Conservation (phyloP, 2,888 invertebrate genomes). For the Mimas tiliae region DNA sequence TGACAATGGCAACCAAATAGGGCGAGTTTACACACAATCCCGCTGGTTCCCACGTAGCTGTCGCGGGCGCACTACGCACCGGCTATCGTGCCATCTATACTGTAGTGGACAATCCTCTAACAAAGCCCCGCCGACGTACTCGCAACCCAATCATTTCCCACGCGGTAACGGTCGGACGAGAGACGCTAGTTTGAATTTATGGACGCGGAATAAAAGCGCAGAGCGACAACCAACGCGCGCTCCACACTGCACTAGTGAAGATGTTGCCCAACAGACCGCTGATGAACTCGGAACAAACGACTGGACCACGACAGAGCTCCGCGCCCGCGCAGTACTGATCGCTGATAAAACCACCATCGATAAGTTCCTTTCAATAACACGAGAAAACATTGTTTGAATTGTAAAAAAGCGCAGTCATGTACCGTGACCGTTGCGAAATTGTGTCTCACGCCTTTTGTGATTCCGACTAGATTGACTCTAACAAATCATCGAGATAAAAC, state of each 20-base stretch:
- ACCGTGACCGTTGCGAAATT: constrained; percentile 42
- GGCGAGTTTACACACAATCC: constrained; percentile 68
- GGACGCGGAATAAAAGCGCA: constrained; percentile 65
- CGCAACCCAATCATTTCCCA: constrained; percentile 81
- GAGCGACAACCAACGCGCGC: constrained; percentile 64
- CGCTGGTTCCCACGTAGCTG: constrained; percentile 81
- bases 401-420: constrained; percentile 29
- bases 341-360: constrained; percentile 81
- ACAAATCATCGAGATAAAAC: constrained; percentile 26
- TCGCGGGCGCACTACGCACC: constrained; percentile 68
- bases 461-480: constrained; percentile 34
- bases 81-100: constrained; percentile 81
- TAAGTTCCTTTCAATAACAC: constrained; percentile 79
- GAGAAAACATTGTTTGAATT: constrained; percentile 78
- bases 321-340: constrained; percentile 66
- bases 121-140: constrained; percentile 73
- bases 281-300: constrained; percentile 63
- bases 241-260: constrained; percentile 51
- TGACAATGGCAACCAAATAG: constrained; percentile 65
- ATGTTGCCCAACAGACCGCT: constrained; percentile 56
- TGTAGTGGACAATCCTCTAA: constrained; percentile 83
- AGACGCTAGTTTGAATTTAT: constrained; percentile 78
- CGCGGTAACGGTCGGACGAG: constrained; percentile 80
- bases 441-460: constrained; percentile 44
- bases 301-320: constrained; percentile 50